Evolutionary conservation across 92 coral and sea anemone genomes (phyloP).

Genomic region (Desmophyllum pertusum): DNA sequence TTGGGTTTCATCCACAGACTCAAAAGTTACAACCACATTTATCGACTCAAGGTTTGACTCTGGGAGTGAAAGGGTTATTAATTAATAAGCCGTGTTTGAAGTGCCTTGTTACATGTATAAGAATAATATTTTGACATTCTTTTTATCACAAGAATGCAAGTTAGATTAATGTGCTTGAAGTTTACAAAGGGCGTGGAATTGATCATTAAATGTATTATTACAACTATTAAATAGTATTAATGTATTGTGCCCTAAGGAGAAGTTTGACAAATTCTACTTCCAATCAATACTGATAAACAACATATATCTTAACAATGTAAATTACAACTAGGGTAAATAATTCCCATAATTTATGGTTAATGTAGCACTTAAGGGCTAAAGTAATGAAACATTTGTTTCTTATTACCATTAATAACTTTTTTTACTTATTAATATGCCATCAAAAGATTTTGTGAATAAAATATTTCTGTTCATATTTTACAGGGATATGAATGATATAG

Average conservation of each 20-base stretch:
- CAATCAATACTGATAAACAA: neutral
- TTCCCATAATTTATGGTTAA: slow-evolving; percentile 1
- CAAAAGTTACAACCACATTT: neutral
- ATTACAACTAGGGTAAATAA: slow-evolving; percentile 10
- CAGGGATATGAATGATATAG: slow-evolving; percentile 17
- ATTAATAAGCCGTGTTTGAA: neutral
- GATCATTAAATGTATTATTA: neutral
- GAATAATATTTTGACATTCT: neutral
- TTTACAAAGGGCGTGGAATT: neutral
- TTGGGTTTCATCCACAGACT: neutral
- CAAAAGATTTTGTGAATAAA: slow-evolving; percentile 35
- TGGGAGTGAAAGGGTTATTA: no score
- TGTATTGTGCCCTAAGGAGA: neutral
- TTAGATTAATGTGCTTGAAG: neutral
- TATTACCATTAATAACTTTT: slow-evolving; percentile 13
- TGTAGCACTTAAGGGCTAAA: slow-evolving; percentile 14
- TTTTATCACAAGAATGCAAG: neutral
- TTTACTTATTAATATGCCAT: slow-evolving; percentile 32
- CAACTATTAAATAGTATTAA: neutral
- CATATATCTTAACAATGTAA: slow-evolving; percentile 7
- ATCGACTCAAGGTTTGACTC: no score
- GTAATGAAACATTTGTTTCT: slow-evolving; percentile 15
- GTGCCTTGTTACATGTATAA: neutral
- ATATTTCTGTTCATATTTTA: slow-evolving; percentile 44
- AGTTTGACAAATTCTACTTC: neutral